Conservation (phyloP, 2,797 vertebrate species). For the Hyperoplus lanceolatus region DNA sequence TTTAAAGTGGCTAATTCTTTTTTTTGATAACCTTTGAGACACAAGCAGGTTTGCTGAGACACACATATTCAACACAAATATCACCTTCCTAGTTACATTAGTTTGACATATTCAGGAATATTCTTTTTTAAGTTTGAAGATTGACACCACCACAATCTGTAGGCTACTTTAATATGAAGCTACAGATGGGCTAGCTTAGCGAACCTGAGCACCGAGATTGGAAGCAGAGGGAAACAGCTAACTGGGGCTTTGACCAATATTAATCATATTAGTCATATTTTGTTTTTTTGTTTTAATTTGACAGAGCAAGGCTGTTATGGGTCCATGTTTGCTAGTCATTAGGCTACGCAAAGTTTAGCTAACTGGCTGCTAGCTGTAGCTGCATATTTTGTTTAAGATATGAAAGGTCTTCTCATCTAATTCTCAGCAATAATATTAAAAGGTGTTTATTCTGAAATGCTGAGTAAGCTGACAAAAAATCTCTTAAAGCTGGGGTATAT, state of each 20-base stretch:
- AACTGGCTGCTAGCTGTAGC: background rate
- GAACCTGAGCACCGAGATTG: background rate
- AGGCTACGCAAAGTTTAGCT: background rate
- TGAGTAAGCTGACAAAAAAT: no score
- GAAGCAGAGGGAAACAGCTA: background rate
- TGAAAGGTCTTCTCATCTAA: background rate
- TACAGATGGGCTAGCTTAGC: background rate
- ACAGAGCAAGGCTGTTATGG: no score
- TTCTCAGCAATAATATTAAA: background rate
- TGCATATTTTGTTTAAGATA: background rate
- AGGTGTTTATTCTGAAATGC: background rate
- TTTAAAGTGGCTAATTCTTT: constrained; percentile 5
- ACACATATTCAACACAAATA: background rate
- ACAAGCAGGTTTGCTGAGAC: constrained; percentile 7
- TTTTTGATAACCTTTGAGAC: constrained; percentile 24
- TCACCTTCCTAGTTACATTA: background rate
- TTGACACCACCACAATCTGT: background rate
- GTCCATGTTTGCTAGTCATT: background rate
- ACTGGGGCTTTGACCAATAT: no score
- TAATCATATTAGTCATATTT: no score
- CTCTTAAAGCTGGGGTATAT: background rate
- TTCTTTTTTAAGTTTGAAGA: background rate
- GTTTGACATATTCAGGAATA: background rate
- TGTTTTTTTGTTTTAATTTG: no score
- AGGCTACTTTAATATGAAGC: background rate